Evolutionary conservation across 2,113 vertebrate genomes (phyloP).

Genomic region (cattle (Bos taurus)): DNA sequence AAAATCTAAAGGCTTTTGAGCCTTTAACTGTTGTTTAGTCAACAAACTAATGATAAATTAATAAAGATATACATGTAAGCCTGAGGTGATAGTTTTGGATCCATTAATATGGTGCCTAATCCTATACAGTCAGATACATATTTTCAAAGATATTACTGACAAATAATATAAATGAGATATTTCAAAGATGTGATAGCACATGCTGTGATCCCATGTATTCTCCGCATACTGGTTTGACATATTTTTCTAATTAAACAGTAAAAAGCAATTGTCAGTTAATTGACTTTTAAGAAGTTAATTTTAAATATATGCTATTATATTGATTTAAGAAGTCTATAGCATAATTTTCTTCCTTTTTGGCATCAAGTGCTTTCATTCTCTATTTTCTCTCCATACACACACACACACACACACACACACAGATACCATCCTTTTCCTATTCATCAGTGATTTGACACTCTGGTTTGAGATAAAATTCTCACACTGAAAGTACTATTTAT

Average conservation of each 20-base stretch:
- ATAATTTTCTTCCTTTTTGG: slow-evolving; percentile 44
- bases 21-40: neutral
- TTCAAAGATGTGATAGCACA: slow-evolving; percentile 34
- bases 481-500: slow-evolving; percentile 65
- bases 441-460: slow-evolving; percentile 79
- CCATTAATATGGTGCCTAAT: slow-evolving; percentile 25
- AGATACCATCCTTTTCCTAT: slow-evolving; percentile 62
- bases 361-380: neutral
- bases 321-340: neutral
- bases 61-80: neutral
- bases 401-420: neutral
- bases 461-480: slow-evolving; percentile 77
- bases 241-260: slow-evolving; percentile 40
- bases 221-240: neutral
- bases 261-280: slow-evolving; percentile 24
- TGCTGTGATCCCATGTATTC: neutral
- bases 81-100: neutral
- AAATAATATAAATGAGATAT: slow-evolving; percentile 25
- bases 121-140: neutral
- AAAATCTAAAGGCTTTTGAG: neutral
- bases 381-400: neutral
- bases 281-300: neutral
- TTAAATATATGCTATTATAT: neutral
- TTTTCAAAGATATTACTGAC: slow-evolving; percentile 17
- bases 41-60: neutral